These are phyloP conservation scores for Macrobrachium rosenbergii DNA, from an alignment of 1,140 invertebrate species.

Conservation along the genomic window DNA sequence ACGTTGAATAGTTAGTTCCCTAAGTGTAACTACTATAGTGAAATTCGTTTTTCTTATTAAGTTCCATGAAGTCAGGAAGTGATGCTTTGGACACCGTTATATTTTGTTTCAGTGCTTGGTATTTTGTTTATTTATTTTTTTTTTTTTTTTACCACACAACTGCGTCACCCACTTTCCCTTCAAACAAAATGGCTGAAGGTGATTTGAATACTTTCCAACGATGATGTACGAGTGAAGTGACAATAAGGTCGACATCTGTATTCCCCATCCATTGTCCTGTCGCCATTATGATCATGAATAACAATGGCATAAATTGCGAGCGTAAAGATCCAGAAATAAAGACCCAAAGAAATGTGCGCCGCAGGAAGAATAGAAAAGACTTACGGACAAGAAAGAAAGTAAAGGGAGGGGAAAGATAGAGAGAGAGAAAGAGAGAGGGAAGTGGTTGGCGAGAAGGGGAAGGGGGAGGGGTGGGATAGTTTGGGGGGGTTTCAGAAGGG, in stretches of 20 bases:
- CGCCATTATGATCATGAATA: slow-evolving; percentile 25
- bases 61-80: no score
- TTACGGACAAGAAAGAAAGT: background rate
- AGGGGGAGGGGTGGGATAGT: no score
- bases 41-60: no score
- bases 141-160: no score
- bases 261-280: slow-evolving; percentile 7
- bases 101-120: no score
- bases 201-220: slow-evolving; percentile 10
- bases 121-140: no score
- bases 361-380: slow-evolving; percentile 15
- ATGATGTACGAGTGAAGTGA: slow-evolving; percentile 25
- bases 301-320: slow-evolving; percentile 27
- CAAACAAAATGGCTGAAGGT: slow-evolving; percentile 7
- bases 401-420: slow-evolving; percentile 1
- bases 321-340: slow-evolving; percentile 27
- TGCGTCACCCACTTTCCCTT: background rate
- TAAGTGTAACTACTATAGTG: no score
- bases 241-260: slow-evolving; percentile 22
- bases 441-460: background rate
- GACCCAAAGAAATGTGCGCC: slow-evolving; percentile 14
- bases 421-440: background rate
- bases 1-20: no score
- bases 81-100: no score
- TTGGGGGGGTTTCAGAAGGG: no score